These are phyloP conservation scores for Malacoctenus gilli DNA, from an alignment of 2,797 vertebrate genomes.

Conservation along the genomic window DNA sequence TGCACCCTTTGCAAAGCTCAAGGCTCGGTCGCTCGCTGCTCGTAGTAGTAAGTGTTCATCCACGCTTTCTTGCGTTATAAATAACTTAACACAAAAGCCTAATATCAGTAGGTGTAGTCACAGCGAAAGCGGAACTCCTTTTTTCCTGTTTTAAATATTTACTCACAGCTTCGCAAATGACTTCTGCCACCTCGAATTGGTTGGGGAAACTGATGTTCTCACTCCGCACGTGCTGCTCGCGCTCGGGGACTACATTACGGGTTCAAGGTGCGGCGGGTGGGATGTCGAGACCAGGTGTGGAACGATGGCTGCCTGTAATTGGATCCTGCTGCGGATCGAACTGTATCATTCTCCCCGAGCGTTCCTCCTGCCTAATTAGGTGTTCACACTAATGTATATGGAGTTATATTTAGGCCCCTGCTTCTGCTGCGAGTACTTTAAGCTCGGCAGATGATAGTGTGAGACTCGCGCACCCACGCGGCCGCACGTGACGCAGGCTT, in stretches of 20 bases:
- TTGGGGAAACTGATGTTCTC: background rate
- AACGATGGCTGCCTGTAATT: constrained; percentile 37
- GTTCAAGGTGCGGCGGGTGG: constrained; percentile 4
- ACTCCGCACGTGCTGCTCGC: background rate
- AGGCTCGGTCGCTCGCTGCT: constrained; percentile 4
- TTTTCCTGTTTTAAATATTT: constrained; percentile 26
- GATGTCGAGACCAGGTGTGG: constrained; percentile 28
- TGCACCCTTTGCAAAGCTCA: background rate
- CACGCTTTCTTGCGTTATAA: constrained; percentile 42
- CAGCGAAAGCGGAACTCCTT: background rate
- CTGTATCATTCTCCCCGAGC: constrained; percentile 1
- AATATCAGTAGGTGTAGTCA: constrained; percentile 33
- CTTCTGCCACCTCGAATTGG: constrained; percentile 27
- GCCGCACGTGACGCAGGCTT: constrained; percentile 42
- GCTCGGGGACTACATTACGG: constrained; percentile 27
- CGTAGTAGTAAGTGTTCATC: constrained; percentile 19
- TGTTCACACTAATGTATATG: constrained; percentile 1
- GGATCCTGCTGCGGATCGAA: constrained; percentile 31
- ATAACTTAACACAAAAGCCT: constrained; percentile 40
- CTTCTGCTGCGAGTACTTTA: background rate
- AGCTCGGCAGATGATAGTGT: constrained; percentile 61
- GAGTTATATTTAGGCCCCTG: constrained; percentile 36
- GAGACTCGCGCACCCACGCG: constrained; percentile 37
- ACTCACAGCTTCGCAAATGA: constrained; percentile 23
- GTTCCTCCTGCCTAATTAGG: constrained; percentile 35